Conservation (phyloP, 2,797 vertebrate genomes). For the Cacajao melanocephalus region DNA sequence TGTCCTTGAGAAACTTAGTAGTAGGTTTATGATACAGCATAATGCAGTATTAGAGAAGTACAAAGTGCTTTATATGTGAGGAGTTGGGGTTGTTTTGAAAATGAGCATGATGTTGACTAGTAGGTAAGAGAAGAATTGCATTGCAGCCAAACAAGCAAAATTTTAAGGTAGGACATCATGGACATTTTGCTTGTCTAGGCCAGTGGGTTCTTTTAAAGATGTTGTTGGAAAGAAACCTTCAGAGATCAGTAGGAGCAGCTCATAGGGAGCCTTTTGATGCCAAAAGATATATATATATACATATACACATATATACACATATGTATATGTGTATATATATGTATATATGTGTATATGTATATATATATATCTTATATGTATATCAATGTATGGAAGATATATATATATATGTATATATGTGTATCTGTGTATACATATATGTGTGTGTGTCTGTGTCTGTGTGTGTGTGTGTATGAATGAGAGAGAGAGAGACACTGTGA, state of each 20-base stretch:
- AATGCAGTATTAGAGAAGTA: neutral
- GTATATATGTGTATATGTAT: too few species aligned
- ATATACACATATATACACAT: too few species aligned
- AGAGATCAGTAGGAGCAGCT: neutral
- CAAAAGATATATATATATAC: neutral
- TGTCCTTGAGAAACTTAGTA: neutral
- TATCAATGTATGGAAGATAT: too few species aligned
- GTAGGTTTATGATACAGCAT: neutral
- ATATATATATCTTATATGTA: too few species aligned
- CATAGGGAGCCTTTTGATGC: neutral
- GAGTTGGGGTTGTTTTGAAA: neutral
- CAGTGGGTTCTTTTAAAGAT: neutral
- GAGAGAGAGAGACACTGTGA: neutral
- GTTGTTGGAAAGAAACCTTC: neutral
- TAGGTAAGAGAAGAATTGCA: neutral
- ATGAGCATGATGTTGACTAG: neutral
- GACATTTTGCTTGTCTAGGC: neutral
- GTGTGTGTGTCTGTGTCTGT: too few species aligned
- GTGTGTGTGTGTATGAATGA: too few species aligned
- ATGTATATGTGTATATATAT: too few species aligned
- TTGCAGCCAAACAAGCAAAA: neutral
- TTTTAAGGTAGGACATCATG: neutral
- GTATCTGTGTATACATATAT: too few species aligned
- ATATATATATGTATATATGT: too few species aligned
- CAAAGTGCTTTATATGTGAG: neutral